phyloP scores from a whole-genome alignment of 2,797 vertebrate genomes.

The Aythya fuligula region DNA sequence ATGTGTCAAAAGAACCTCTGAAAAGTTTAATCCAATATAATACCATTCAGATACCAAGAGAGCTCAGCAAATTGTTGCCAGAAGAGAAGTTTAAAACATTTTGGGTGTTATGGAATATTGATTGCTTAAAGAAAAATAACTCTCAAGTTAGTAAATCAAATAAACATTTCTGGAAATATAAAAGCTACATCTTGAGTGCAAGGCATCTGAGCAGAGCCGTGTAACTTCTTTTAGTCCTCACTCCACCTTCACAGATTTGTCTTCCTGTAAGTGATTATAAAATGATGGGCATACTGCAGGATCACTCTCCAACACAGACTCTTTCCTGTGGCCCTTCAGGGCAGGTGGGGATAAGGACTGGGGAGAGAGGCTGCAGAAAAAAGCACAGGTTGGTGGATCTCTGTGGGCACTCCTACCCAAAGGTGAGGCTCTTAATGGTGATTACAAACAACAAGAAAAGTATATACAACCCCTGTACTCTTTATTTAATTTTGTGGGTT shows the following conservation, averaged over 20 bases:
- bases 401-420: background rate
- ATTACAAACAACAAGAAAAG: background rate
- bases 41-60: background rate
- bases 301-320: background rate
- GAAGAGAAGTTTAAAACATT: constrained; percentile 6
- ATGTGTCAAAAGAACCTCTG: constrained; percentile 2
- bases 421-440: background rate
- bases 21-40: constrained; percentile 23
- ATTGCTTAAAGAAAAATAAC: background rate
- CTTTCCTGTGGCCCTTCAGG: background rate
- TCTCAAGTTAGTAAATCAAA: background rate
- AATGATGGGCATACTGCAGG: background rate
- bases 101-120: background rate
- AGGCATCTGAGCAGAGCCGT: background rate
- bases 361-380: background rate
- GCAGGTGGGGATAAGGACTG: background rate
- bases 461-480: background rate
- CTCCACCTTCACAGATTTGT: background rate
- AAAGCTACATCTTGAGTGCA: background rate
- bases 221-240: background rate
- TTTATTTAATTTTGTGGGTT: background rate
- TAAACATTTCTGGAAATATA: constrained; percentile 6
- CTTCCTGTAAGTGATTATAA: background rate
- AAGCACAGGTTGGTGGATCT: background rate
- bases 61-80: background rate